These are phyloP conservation scores for Chelon auratus DNA, from an alignment of 2,797 vertebrate species.

Conservation along the genomic window DNA sequence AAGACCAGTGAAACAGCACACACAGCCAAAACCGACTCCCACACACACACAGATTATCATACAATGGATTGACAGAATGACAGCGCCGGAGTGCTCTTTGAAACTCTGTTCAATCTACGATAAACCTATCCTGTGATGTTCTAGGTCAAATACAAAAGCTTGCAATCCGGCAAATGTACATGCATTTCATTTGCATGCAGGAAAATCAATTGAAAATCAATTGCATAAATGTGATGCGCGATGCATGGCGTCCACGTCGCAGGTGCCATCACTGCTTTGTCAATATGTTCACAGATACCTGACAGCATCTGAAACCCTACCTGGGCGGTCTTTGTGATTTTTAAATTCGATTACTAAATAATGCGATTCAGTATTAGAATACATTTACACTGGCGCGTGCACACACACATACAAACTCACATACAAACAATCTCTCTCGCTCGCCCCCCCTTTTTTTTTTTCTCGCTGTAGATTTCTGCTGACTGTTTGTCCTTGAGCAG, in stretches of 20 bases:
- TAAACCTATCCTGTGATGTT: constrained; percentile 71
- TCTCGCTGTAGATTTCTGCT: constrained; percentile 94
- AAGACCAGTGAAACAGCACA: constrained; percentile 83
- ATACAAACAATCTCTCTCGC: constrained; percentile 53
- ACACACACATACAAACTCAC: constrained; percentile 61
- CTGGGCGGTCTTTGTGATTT: constrained; percentile 76
- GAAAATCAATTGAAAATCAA: constrained; percentile 83
- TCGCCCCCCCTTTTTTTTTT: constrained; percentile 30
- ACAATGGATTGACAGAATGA: constrained; percentile 81
- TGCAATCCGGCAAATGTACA: constrained; percentile 74
- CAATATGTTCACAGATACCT: constrained; percentile 77
- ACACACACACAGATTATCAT: constrained; percentile 69
- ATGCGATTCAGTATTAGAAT: constrained; percentile 79
- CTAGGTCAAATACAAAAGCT: constrained; percentile 78
- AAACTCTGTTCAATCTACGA: constrained; percentile 66
- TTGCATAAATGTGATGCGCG: constrained; percentile 76
- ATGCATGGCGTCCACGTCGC: constrained; percentile 70
- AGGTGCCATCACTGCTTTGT: constrained; percentile 74
- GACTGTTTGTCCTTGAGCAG: constrained; percentile 99
- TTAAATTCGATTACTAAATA: constrained; percentile 82
- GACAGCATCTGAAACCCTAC: constrained; percentile 76
- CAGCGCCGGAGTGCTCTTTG: constrained; percentile 76
- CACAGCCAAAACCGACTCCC: constrained; percentile 73
- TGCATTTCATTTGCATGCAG: constrained; percentile 79
- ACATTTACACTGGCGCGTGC: constrained; percentile 69